These are phyloP conservation scores for Thomomys bottae DNA, from an alignment of 2,113 vertebrate species.

Conservation along the genomic window DNA sequence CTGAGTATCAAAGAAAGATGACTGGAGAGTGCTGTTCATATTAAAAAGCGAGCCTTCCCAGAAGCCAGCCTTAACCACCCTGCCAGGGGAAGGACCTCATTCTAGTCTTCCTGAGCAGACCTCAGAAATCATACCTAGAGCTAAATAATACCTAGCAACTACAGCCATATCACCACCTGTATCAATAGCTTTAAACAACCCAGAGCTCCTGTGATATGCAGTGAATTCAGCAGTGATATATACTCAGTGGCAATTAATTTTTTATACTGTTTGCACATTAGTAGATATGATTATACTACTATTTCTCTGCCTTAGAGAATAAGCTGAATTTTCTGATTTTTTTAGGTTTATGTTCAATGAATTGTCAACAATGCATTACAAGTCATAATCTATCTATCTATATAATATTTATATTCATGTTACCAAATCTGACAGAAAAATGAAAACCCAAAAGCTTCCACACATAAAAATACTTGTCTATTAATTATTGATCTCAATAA, in stretches of 20 bases:
- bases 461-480: neutral
- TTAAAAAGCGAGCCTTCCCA: accelerated
- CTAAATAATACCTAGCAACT: neutral
- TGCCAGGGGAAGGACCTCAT: too few species aligned
- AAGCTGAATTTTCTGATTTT: neutral
- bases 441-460: neutral
- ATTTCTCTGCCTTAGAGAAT: neutral
- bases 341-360: too few species aligned
- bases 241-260: neutral
- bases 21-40: neutral
- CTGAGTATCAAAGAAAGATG: neutral
- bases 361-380: neutral
- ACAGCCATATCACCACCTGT: too few species aligned
- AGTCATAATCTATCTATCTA: neutral
- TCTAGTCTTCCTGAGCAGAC: neutral
- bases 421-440: neutral
- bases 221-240: too few species aligned
- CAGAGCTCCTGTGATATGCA: too few species aligned
- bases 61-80: neutral
- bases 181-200: too few species aligned
- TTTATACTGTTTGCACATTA: neutral
- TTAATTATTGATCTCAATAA: neutral
- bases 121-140: neutral
- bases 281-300: neutral
- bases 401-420: neutral